Base-by-base conservation (phyloP, 2,888 invertebrate species). In the Pharmacophagus antenor region DNA sequence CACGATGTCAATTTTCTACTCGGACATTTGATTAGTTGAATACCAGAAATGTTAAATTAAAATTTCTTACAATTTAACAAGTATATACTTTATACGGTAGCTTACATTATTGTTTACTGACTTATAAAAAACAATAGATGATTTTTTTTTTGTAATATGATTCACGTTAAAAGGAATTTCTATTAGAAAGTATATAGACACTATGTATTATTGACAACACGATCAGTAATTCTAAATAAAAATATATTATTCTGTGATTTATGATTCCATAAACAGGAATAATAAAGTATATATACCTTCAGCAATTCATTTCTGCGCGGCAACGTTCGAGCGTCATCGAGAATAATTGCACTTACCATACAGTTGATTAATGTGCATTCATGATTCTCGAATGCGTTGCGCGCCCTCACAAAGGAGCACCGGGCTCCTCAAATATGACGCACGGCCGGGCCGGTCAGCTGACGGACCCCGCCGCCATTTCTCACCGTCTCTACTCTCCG, bases 341-440 rank as follows among this genome's bases (percentile, higher is more conserved):
- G 58, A 64, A 65, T 66, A 67, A 66, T 65, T 66, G 65, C 65
- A 63, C 65, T 71, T 69, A 67, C 69, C 70, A 66, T 61, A 67
- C 68, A 65, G 63, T 70, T 82, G 80, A 82, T 82, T 80, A 80
- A 82, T 82, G 80, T 69, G 67, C 72, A 67, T 72, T 73, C 71
- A 73, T 79, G 79, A 76, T 75, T 76, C 69, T 66, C 64, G 63
- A 67, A 64, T 65, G 62, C 62, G 63, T 62, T 64, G 57, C 57
- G 62, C 65, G 63, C 65, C 64, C 62, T 49, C 44, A 60, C 61
- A 57, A 60, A 58, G 61, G 58, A 58, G 55, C 27, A 50, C 49
- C 46, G 51, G 49, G 44, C 50, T 52, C 62, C 53, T 61, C 63
- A 27, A 50, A 23, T 61, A 48, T 65, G 68, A 67, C 64, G 60